phyloP scores from a whole-genome alignment of 2,113 vertebrate species.

The Arothron firmamentum region DNA sequence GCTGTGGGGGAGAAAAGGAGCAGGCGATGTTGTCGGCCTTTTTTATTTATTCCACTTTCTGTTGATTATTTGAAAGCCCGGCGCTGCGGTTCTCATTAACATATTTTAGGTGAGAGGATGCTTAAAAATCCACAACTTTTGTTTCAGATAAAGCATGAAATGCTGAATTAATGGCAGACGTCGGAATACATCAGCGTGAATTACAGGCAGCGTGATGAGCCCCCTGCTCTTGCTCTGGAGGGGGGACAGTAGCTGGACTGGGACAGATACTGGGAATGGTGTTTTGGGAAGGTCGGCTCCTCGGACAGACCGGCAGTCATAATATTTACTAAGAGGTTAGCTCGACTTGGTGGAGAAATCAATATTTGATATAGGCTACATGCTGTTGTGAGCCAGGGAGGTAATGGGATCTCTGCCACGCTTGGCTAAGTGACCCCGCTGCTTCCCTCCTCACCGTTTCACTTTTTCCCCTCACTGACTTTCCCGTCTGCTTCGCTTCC shows the following conservation, averaged over 20 bases:
- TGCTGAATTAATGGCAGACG: conserved; percentile 20
- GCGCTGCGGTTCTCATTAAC: conserved; percentile 40
- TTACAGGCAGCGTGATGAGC: not conserved
- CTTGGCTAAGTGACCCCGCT: conserved; percentile 65
- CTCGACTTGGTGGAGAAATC: conserved; percentile 76
- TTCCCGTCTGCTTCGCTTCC: conserved; percentile 46
- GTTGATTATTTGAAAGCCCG: conserved; percentile 60
- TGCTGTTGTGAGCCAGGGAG: conserved; percentile 62
- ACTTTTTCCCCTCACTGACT: conserved; percentile 28
- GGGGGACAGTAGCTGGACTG: conserved; percentile 2
- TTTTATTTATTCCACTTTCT: conserved; percentile 68
- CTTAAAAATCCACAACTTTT: conserved; percentile 16
- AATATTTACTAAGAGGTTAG: conserved; percentile 74
- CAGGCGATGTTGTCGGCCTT: conserved; percentile 68
- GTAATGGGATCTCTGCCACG: conserved; percentile 72
- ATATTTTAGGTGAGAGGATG: conserved; percentile 39
- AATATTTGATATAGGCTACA: conserved; percentile 71
- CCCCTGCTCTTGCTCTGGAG: conserved; percentile 1
- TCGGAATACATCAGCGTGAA: conserved; percentile 15
- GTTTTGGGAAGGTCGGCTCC: conserved; percentile 43
- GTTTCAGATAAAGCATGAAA: conserved; percentile 4
- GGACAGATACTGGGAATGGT: conserved; percentile 36
- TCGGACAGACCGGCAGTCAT: conserved; percentile 63
- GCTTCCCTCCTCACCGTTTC: conserved; percentile 48
- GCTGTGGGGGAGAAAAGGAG: conserved; percentile 56